Conservation (phyloP, 2,113 vertebrate genomes). For the Seriola aureovittata region DNA sequence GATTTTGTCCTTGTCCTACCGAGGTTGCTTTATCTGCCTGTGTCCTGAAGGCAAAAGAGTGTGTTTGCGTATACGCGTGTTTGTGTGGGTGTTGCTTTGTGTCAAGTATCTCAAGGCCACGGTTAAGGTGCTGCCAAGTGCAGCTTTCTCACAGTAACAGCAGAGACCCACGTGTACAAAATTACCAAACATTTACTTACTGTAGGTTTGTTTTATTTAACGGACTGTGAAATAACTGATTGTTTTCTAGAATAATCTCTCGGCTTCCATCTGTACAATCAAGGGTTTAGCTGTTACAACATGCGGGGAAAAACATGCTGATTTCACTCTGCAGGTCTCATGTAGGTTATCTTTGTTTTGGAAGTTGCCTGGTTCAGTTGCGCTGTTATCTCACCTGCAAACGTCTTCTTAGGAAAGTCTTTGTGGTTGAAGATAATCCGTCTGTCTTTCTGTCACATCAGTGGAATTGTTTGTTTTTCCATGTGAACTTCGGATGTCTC, state of each 20-base stretch:
- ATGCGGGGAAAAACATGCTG: not conserved
- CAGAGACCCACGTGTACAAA: not conserved
- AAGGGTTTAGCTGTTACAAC: not conserved
- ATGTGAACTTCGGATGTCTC: not conserved
- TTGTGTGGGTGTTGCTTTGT: conserved; percentile 20
- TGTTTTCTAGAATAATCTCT: not conserved
- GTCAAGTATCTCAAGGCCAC: conserved; percentile 63
- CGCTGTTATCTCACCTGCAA: conserved; percentile 16
- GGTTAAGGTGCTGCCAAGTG: conserved; percentile 46
- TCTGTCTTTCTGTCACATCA: too few species aligned
- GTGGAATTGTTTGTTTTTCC: conserved; percentile 48
- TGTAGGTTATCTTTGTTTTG: conserved; percentile 22
- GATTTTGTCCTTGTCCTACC: conserved; percentile 24
- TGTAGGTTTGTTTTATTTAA: not conserved
- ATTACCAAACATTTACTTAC: not conserved
- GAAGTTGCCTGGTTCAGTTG: conserved; percentile 14
- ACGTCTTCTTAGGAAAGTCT: conserved; percentile 15
- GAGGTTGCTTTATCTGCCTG: conserved; percentile 27
- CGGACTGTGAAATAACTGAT: not conserved
- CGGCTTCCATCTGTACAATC: not conserved
- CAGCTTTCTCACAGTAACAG: conserved; percentile 55
- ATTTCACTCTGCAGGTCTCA: not conserved
- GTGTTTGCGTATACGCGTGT: conserved; percentile 22
- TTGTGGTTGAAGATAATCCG: not conserved
- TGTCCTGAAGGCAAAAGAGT: conserved; percentile 26